Conservation (phyloP, 2,888 invertebrate species). For the Cheilosia impressa region DNA sequence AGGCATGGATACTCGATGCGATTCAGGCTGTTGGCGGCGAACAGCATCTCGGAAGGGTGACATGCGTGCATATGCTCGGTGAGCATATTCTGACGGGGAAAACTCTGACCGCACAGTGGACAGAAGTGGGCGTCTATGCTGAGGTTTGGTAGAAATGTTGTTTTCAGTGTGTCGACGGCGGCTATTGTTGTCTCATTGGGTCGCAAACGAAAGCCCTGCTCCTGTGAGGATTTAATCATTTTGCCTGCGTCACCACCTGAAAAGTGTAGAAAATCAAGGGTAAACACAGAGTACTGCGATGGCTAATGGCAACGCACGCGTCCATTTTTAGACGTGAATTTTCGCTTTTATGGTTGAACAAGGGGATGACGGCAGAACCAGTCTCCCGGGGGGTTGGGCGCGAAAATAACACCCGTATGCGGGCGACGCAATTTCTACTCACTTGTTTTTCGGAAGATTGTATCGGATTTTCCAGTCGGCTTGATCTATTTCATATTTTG, state of each 20-base stretch:
- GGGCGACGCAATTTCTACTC: slow-evolving; percentile 45
- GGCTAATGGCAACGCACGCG: slow-evolving; percentile 72
- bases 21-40: slow-evolving; percentile 57
- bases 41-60: slow-evolving; percentile 79
- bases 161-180: slow-evolving; percentile 81
- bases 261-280: slow-evolving; percentile 66
- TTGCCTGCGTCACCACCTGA: slow-evolving; percentile 74
- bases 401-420: slow-evolving; percentile 67
- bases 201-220: slow-evolving; percentile 80
- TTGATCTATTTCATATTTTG: slow-evolving; percentile 67
- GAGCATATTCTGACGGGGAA: slow-evolving; percentile 80
- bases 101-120: slow-evolving; percentile 82
- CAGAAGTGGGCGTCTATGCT: slow-evolving; percentile 82
- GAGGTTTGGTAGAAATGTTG: slow-evolving; percentile 82
- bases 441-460: slow-evolving; percentile 51
- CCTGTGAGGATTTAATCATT: slow-evolving; percentile 83
- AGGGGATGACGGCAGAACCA: slow-evolving; percentile 72
- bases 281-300: slow-evolving; percentile 45
- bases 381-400: slow-evolving; percentile 75
- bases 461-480: slow-evolving; percentile 22
- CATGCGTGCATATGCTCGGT: slow-evolving; percentile 82
- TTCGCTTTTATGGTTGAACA: slow-evolving; percentile 56
- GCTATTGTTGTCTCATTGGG: slow-evolving; percentile 71
- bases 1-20: slow-evolving; percentile 81
- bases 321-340: slow-evolving; percentile 74